Base-by-base conservation (phyloP, 2,888 invertebrate genomes). In the Carabus problematicus region DNA sequence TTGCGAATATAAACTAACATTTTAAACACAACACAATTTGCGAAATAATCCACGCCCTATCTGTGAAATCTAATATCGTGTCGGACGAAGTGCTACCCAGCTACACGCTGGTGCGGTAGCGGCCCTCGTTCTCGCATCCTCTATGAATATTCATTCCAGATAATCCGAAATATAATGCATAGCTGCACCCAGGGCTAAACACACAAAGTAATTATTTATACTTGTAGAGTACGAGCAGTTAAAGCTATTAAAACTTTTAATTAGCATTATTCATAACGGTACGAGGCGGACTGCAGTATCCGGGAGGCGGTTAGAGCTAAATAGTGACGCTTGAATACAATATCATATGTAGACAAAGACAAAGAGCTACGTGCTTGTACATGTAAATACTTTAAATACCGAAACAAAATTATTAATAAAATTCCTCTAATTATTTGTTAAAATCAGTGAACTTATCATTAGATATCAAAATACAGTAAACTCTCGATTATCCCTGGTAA, bases 241-340 rank as follows among this genome's bases (percentile, higher is more conserved):
- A 52, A 52, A 19, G 52, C 52, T 52, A 52, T 52, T 52, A 52
- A 52, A 52, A 52, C 52, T 52, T 52, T 52, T 52, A 52, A 52
- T 52, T 52, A 52, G 52, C 52, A 52, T 52, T 52, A 52, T 52
- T 52, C 52, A 52, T 52, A 52, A 19, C 3, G 52, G 52, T 16
- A 14, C 18, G 52, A 4, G 52, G 12, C 19, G 52, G 52, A 6
- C 29, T 29, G 29, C 29, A 29, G 29, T 29, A 29, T 29, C 29
- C 16, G 52, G 45, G 45, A 11, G 14, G 14, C n/a, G 7, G 45
- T 11, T 45, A 14, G 45, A 11, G 2, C 45, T 45, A 45, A 14
- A 45, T 14, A 12, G 14, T 45, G 45, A 12, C 11, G 45, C 14
- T 11, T 11, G 14, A 4, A 45, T 7, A 45, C 45, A n/a, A n/a